Conservation (phyloP, 1,140 invertebrate species). For the Lepidurus couesii region DNA sequence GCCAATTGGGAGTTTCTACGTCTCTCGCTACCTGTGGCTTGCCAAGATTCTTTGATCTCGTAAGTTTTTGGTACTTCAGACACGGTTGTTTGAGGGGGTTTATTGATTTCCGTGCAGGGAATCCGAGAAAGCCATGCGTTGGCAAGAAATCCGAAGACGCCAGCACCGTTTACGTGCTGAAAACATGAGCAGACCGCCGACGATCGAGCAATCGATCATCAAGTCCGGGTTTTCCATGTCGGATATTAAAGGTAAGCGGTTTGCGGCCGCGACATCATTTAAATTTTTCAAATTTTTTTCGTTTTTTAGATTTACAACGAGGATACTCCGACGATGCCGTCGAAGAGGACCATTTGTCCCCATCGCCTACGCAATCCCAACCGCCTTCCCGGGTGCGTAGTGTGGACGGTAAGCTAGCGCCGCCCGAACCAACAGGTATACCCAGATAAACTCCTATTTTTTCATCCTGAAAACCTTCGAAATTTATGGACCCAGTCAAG, state of each 20-base stretch:
- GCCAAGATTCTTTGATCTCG: constrained; percentile 78
- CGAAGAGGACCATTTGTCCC: background rate
- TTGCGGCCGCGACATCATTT: background rate
- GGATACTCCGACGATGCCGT: constrained; percentile 52
- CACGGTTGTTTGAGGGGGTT: background rate
- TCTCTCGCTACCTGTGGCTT: constrained; percentile 93
- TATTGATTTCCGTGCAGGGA: constrained; percentile 53
- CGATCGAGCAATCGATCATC: constrained; percentile 79
- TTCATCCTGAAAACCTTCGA: constrained; percentile 37
- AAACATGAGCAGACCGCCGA: constrained; percentile 43
- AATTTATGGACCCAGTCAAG: background rate
- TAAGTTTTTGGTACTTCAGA: constrained; percentile 48
- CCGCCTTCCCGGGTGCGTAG: constrained; percentile 28
- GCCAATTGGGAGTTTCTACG: constrained; percentile 96
- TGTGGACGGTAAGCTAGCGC: constrained; percentile 38
- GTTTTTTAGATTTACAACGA: constrained; percentile 61
- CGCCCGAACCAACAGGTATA: constrained; percentile 26
- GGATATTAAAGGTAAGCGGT: constrained; percentile 73
- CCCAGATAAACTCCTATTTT: background rate
- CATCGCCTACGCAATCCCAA: background rate
- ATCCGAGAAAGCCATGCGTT: constrained; percentile 70
- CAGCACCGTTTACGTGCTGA: constrained; percentile 70
- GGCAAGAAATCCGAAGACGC: constrained; percentile 80
- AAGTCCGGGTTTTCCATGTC: constrained; percentile 84
- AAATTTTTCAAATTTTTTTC: constrained; percentile 26